Base-by-base conservation (phyloP, 2,797 vertebrate species). In the Sebastes variabilis region DNA sequence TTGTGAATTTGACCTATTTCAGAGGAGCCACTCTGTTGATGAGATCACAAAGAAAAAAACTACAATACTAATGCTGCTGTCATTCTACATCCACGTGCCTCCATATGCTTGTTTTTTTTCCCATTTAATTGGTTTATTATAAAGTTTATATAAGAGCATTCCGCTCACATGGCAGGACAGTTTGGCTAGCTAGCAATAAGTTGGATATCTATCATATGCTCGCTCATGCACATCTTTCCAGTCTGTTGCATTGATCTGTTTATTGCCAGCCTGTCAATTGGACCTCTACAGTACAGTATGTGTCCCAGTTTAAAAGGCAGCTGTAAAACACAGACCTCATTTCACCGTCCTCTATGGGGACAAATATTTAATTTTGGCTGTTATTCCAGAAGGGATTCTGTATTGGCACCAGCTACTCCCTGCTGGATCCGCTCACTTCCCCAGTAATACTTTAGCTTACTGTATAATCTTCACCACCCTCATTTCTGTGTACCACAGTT, bases 291-390 rank as follows among this genome's bases (percentile, higher is more conserved):
- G 38, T 22, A 54, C 54, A 82, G 59, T 18, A 60, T 77, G 84
- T 92, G 94, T 87, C 94, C 94, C 87, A 93, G 81, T 94, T 95
- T 89, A 79, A 91, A 71, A 66, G 82, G 64, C 82, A 89, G 75
- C 72, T 73, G 79, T 88, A 87, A 86, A 88, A 84, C 74, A 72
- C 68, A 87, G 86, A 79, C 90, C 88, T 93, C 87, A 79, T 92
- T 95, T 91, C 72, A 66, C 70, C 27, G 59, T 74, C 77, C 87
- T 90, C 92, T 46, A 5, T 72, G 77, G 94, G 84, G 72, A 83
- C 75, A 80, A 80, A 87, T 80, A 84, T 92, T 89, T 92, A 90
- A 95, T 92, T 90, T 77, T 18, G 81, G 70, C 71, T 80, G 70
- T 88, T 71, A 85, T 85, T 91, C 82, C 80, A 82, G 71, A 56